Evolutionary conservation across 2,797 vertebrate species (phyloP), one percentile per base, ranked within the genome.

Genomic region (Aulostomus chinensis): DNA sequence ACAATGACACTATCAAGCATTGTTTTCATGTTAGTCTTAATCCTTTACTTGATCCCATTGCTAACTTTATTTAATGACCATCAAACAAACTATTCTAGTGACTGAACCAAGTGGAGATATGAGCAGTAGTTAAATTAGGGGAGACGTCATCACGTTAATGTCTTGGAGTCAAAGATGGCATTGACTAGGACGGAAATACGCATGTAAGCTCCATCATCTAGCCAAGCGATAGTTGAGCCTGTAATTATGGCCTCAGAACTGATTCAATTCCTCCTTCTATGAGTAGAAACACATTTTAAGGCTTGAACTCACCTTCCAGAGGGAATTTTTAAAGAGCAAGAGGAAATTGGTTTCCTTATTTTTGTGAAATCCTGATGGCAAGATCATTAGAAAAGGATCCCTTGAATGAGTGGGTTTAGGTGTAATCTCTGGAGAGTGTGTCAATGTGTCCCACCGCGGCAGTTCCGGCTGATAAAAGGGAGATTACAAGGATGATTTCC

Each of bases 401-500:
- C 56, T 49, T 58, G 39, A 62, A 69, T 65, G 62, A 70, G 62
- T 1, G 38, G 73, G 63, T 81, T 73, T 61, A 50, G 53, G 53
- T 48, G 41, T 85, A 81, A 86, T 86, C 81, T 76, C 66, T 64
- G 54, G 41, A 63, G 59, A 75, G 71, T 25, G 4, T 40, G 12
- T 58, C 40, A 36, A 15, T 21, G 24, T 62, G 60, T 68, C 52
- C 68, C 37, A 21, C 22, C 43, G 50, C n/a, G 7, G 34, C 60
- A 62, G 48, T 75, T 76, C 60, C 61, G 13, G 22, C 65, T 84
- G 77, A 83, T 83, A 83, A 81, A 84, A 78, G 69, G 78, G 81
- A 86, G 87, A 89, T 89, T 88, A 87, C 60, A 51, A 50, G 68
- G 47, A 64, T 70, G 74, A 73, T 84, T 83, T 84, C 59, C 65